Percentiles rank a stretch among this genome's conserved stretches.
These are phyloP conservation scores for Gryllus bimaculatus DNA, from an alignment of 1,140 invertebrate genomes.

Conservation along the genomic window DNA sequence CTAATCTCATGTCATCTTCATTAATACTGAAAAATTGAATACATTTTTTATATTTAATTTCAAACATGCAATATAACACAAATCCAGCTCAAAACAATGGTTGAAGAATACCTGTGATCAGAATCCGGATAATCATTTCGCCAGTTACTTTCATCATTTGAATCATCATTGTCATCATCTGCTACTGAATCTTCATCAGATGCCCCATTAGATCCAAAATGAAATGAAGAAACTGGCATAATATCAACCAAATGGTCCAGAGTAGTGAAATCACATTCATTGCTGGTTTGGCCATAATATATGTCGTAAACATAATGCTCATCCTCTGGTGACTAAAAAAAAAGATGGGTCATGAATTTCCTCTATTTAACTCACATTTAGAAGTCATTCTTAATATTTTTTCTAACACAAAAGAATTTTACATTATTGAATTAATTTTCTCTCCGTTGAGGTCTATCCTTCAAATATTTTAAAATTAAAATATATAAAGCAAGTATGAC, in stretches of 20 bases:
- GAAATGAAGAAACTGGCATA: not conserved
- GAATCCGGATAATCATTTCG: constrained; percentile 32
- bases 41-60: not conserved
- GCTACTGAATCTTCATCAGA: not conserved
- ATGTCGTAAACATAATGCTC: constrained; percentile 20
- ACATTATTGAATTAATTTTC: no score
- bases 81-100: not conserved
- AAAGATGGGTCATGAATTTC: no score
- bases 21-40: constrained; percentile 23
- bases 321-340: not conserved
- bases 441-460: no score
- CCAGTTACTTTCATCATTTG: constrained; percentile 33
- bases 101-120: constrained; percentile 22
- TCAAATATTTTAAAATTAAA: no score
- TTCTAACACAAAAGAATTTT: no score
- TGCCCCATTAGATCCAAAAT: no score
- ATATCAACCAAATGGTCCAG: constrained; percentile 18
- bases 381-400: no score
- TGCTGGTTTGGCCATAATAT: constrained; percentile 15
- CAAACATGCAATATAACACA: not conserved
- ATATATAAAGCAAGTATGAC: no score
- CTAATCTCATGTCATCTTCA: constrained; percentile 23
- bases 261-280: not conserved
- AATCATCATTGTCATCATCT: constrained; percentile 27
- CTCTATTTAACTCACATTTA: no score